Evolutionary conservation across 1,140 invertebrate genomes (phyloP).

Genomic region (Drosophila dunni): DNA sequence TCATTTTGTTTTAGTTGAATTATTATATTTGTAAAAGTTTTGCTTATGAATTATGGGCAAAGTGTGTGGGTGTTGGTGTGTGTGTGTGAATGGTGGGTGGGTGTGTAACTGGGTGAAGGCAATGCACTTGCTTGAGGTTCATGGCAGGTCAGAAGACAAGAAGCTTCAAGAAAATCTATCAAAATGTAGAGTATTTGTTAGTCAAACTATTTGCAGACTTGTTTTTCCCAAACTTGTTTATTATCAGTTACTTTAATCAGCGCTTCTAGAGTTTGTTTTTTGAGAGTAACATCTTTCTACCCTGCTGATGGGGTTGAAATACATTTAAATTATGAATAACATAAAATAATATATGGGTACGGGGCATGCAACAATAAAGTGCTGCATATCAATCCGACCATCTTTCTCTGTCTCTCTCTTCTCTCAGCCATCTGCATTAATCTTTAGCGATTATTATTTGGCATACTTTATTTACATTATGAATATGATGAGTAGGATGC

Average conservation of each 20-base stretch:
- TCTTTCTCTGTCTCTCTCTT: not conserved
- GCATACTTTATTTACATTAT: constrained; percentile 36
- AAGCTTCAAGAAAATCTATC: constrained; percentile 1
- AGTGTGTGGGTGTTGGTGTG: not conserved
- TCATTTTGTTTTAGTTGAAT: constrained; percentile 65
- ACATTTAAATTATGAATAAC: constrained; percentile 66
- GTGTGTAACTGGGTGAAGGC: constrained; percentile 27
- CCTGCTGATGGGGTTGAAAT: constrained; percentile 17
- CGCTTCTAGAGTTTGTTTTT: constrained; percentile 1
- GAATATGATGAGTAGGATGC: constrained; percentile 3
- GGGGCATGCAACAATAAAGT: constrained; percentile 6
- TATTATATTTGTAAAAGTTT: constrained; percentile 78
- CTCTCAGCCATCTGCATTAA: constrained; percentile 65
- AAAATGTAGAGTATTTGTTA: not conserved
- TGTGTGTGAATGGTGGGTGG: constrained; percentile 1
- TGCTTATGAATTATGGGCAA: constrained; percentile 73
- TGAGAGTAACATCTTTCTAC: constrained; percentile 2
- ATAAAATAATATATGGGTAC: not conserved
- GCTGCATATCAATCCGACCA: constrained; percentile 36
- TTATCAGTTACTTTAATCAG: constrained; percentile 4
- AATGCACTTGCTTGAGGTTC: constrained; percentile 60
- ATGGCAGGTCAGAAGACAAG: constrained; percentile 41
- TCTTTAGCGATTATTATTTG: constrained; percentile 53
- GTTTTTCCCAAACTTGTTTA: not conserved
- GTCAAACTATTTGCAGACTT: not conserved